These are phyloP conservation scores for Linurgus olivaceus DNA, from an alignment of 2,797 vertebrate species.

Conservation along the genomic window DNA sequence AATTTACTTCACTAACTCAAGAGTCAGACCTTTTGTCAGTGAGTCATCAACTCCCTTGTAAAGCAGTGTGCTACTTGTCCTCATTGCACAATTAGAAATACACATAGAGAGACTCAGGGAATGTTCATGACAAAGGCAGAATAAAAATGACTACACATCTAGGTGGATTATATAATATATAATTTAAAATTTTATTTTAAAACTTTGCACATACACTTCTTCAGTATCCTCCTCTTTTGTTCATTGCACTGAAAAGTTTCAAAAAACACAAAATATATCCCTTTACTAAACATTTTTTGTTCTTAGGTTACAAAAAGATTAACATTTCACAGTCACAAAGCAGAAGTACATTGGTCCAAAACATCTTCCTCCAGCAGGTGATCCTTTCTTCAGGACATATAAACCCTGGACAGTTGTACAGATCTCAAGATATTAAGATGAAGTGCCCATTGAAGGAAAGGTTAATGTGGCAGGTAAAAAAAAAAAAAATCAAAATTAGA, in stretches of 20 bases:
- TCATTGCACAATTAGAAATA: neutral
- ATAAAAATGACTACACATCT: conserved; percentile 23
- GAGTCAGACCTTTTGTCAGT: neutral
- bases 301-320: conserved; percentile 83
- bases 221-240: conserved; percentile 70
- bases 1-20: neutral
- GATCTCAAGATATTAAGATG: conserved; percentile 41
- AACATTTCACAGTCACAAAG: conserved; percentile 87
- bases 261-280: conserved; percentile 85
- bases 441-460: conserved; percentile 24
- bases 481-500: neutral
- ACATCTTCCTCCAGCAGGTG: conserved; percentile 67
- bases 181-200: conserved; percentile 81
- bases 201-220: conserved; percentile 74
- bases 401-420: conserved; percentile 53
- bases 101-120: neutral
- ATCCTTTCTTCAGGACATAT: conserved; percentile 45
- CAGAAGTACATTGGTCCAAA: conserved; percentile 72
- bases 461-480: conserved; percentile 3
- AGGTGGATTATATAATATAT: conserved; percentile 70
- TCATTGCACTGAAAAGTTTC: conserved; percentile 82
- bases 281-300: conserved; percentile 74
- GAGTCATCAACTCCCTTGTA: neutral
- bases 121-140: conserved; percentile 21
- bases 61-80: neutral